A percentile compares a stretch with the other conserved stretches of the same genome.
Evolutionary conservation across 2,797 vertebrate genomes (phyloP).

Genomic region (Karalla daura): DNA sequence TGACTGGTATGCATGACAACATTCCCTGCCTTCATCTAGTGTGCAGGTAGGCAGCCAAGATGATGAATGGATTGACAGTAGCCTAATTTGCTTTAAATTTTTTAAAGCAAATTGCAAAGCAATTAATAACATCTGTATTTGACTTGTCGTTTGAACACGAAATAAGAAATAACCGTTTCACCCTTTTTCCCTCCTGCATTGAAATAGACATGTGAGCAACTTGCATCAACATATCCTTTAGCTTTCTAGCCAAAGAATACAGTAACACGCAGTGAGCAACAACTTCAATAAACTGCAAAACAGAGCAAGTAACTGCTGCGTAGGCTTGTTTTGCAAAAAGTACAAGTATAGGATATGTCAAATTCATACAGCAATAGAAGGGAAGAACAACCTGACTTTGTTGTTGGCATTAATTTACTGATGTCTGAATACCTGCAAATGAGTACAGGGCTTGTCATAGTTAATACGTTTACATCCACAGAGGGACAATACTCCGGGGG

Average conservation of each 20-base stretch:
- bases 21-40: too few relatives aligned
- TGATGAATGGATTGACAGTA: too few relatives aligned
- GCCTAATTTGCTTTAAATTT: too few relatives aligned
- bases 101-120: too few relatives aligned
- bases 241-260: slow-evolving; percentile 22
- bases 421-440: slow-evolving; percentile 53
- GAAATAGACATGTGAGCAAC: not conserved
- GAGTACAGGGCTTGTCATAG: slow-evolving; percentile 52
- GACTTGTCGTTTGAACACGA: not conserved
- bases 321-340: slow-evolving; percentile 28
- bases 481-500: slow-evolving; percentile 39
- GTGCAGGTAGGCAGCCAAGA: too few relatives aligned
- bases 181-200: too few relatives aligned
- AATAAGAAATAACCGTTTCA: not conserved
- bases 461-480: slow-evolving; percentile 43
- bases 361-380: slow-evolving; percentile 6
- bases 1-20: too few relatives aligned
- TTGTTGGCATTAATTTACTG: slow-evolving; percentile 55
- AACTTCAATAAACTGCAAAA: slow-evolving; percentile 14
- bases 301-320: slow-evolving; percentile 35
- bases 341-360: slow-evolving; percentile 39
- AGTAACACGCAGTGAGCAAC: slow-evolving; percentile 2
- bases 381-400: slow-evolving; percentile 48
- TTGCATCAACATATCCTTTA: slow-evolving; percentile 15
- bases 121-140: too few relatives aligned